Base-by-base conservation (phyloP, 2,888 invertebrate genomes). In the Ophion slaviceki region DNA sequence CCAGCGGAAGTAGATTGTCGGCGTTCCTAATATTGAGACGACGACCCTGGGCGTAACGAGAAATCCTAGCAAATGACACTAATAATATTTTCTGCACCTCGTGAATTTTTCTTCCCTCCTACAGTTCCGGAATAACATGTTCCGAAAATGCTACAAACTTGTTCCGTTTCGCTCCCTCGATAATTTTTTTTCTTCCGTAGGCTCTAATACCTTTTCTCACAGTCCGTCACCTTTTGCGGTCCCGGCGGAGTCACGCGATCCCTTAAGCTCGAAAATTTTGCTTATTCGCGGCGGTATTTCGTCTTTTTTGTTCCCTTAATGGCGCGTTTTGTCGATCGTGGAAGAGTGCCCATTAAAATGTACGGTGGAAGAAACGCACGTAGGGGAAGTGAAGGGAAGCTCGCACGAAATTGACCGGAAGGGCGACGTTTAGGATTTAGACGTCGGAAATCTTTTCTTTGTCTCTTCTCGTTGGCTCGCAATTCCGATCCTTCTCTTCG, bases 391-490 rank as follows among this genome's bases (percentile, higher is more conserved):
- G 6, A 28, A 53, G 47, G 10, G 14, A 36, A 40, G 36, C 68
- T 78, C 28, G 75, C 83, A 81, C 75, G 78, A 71, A 81, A 20
- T 80, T 62, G 82, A 85, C 85, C 85, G 86, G 85, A 87, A 85
- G 84, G 77, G 67, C 85, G 68, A 78, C 74, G 70, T 66, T 77
- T 57, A 79, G 78, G 88, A 88, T 87, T 88, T 87, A 88, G 88
- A 88, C 82, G 86, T 88, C 85, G 86, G 75, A 83, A 68, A 75
- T 86, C 72, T 53, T 62, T 77, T 57, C 59, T 70, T 64, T 64
- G 6, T 66, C 40, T 77, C 45, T 47, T 71, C 67, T 20, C 66
- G 70, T 67, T 67, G 64, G 74, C 53, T 76, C 71, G 67, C 72
- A 64, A 80, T 74, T 79, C 57, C 80, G 70, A 45, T 80, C 67